Evolutionary conservation across 2,113 vertebrate genomes (phyloP), one percentile per base, ranked within the genome.

Genomic region (Pipa parva): DNA sequence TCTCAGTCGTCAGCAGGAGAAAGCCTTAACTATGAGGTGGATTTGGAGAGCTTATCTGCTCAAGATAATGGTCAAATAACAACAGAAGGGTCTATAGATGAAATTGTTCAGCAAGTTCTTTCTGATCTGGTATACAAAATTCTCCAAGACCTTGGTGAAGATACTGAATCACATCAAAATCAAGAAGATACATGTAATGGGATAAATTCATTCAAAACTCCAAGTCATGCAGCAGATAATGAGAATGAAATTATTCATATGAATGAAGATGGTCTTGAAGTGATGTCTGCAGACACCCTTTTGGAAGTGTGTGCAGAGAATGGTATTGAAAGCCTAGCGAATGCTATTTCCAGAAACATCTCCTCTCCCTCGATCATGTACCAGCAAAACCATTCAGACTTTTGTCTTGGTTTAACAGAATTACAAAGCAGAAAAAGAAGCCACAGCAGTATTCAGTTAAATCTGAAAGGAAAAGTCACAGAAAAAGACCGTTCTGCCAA

Each of bases 381-480:
- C 28, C 83, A 91, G 8, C 93, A 93, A 0, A 73, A 80, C 39
- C 76, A 79, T 12, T 76, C 79, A 0, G 93, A 96, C 27, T 79
- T 84, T 46, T 78, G 72, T 70, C 73, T 87, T 62, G 76, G 58
- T 28, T 84, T 87, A 3, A 51, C 78, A 12, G 92, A 94, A 73
- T 78, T 78, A 1, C 92, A 88, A 71, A 84, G 89, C 46, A 86
- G 92, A 46, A 93, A 97, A 72, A 86, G 88, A 63, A 97, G 93
- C 82, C 94, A 97, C 65, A 94, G 94, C 75, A 97, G 93, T 76
- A 95, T 93, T 60, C 95, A 98, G 74, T 94, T 99, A 71, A 95
- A 88, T 77, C 91, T 95, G 49, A 96, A 92, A 81, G 93, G 95
- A 62, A 97, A 94, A 76, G 82, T 89, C 11, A 83, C 95, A 79